phyloP scores from a whole-genome alignment of 2,113 vertebrate genomes.

The Tympanuchus pallidicinctus region DNA sequence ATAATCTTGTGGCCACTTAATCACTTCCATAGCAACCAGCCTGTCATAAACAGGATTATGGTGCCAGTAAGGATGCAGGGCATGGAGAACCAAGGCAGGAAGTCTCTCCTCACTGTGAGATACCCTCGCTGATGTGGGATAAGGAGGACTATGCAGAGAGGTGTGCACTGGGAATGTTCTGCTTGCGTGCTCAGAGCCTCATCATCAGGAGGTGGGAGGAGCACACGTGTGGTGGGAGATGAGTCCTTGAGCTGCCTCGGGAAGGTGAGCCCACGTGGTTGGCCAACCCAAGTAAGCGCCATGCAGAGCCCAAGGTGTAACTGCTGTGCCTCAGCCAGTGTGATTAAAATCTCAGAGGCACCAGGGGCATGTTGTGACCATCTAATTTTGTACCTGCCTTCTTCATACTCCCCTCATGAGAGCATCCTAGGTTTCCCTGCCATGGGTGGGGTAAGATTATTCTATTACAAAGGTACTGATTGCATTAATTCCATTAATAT shows the following conservation, averaged over 20 bases:
- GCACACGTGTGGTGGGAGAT: rapidly evolving
- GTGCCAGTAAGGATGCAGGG: background rate
- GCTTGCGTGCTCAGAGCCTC: rapidly evolving
- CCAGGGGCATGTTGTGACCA: background rate
- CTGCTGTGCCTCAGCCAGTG: background rate
- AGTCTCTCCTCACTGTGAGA: background rate
- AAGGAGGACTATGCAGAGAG: rapidly evolving
- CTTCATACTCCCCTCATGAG: background rate
- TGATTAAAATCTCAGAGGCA: background rate
- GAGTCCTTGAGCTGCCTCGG: background rate
- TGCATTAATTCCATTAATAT: background rate
- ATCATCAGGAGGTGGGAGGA: background rate
- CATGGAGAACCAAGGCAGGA: background rate
- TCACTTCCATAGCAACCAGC: background rate
- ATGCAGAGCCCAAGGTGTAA: background rate
- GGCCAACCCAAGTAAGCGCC: background rate
- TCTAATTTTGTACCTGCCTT: background rate
- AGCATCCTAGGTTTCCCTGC: background rate
- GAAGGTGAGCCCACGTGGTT: background rate
- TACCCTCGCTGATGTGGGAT: rapidly evolving
- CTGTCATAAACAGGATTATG: background rate
- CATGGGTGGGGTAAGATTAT: background rate
- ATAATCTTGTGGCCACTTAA: background rate
- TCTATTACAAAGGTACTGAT: background rate
- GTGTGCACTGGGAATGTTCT: background rate